Conservation (phyloP, 2,888 invertebrate genomes). For the Acanthosepion esculentum region DNA sequence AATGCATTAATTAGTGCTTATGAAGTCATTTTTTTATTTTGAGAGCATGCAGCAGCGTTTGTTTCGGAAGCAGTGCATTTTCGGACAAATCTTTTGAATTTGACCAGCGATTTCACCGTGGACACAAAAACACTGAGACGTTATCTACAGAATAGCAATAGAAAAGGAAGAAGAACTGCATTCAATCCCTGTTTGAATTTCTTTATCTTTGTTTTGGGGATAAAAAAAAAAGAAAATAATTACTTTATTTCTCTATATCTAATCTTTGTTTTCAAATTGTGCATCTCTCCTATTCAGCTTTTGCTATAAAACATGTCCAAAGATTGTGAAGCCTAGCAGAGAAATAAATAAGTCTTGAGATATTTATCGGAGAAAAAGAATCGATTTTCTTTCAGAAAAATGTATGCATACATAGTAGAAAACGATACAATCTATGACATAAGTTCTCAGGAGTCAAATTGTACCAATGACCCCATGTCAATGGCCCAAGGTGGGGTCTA, state of each 20-base stretch:
- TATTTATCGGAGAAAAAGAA: neutral
- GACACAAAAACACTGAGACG: too few species aligned
- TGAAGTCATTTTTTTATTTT: neutral
- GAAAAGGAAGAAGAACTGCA: too few species aligned
- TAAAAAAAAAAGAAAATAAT: too few species aligned
- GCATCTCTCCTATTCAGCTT: neutral
- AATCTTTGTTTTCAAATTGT: neutral
- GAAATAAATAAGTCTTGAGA: neutral
- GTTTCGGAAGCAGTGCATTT: neutral
- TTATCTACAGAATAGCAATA: too few species aligned
- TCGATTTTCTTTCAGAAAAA: neutral
- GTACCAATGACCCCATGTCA: slow-evolving; percentile 34
- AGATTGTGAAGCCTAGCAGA: neutral
- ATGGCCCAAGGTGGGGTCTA: slow-evolving; percentile 25
- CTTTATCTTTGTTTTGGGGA: too few species aligned
- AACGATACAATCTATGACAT: slow-evolving; percentile 25
- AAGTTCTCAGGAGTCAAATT: neutral
- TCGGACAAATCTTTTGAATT: neutral
- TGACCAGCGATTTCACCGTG: neutral
- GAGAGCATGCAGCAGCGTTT: neutral
- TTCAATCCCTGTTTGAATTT: too few species aligned
- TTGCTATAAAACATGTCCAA: neutral
- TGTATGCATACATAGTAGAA: neutral
- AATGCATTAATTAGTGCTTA: neutral
- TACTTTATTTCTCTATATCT: too few species aligned